Evolutionary conservation across 2,797 vertebrate genomes (phyloP).

Genomic region (Gobio occitaniae): DNA sequence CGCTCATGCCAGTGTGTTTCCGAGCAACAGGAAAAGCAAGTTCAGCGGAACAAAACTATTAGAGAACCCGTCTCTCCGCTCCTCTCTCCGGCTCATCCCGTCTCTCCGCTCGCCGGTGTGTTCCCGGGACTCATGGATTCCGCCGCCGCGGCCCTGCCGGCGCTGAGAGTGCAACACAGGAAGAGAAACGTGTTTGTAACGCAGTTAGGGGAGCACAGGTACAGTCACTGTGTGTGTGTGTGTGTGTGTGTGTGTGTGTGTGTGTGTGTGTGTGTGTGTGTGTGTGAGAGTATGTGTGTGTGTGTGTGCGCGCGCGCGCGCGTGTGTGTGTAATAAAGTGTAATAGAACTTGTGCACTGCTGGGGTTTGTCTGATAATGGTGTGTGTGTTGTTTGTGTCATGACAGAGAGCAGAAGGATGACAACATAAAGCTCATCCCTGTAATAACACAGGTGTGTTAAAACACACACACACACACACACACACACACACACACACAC

Average conservation of each 20-base stretch:
- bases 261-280: no score
- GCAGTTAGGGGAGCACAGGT: conserved; percentile 76
- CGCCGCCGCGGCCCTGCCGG: conserved; percentile 41
- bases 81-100: not conserved
- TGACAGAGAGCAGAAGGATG: conserved; percentile 63
- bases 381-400: conserved; percentile 47
- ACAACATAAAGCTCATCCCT: conserved; percentile 72
- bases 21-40: conserved; percentile 71
- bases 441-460: conserved; percentile 72
- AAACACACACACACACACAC: not conserved
- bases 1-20: conserved; percentile 53
- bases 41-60: conserved; percentile 48
- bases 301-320: no score
- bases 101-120: no score
- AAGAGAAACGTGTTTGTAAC: conserved; percentile 80
- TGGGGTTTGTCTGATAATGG: not conserved
- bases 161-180: conserved; percentile 69
- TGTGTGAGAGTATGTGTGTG: no score
- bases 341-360: not conserved
- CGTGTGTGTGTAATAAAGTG: no score
- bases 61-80: not conserved
- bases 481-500: no score
- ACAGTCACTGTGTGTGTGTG: conserved; percentile 4
- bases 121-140: conserved; percentile 60
- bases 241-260: not conserved